Conservation (phyloP, 2,888 invertebrate species). For the Papilio elwesi region DNA sequence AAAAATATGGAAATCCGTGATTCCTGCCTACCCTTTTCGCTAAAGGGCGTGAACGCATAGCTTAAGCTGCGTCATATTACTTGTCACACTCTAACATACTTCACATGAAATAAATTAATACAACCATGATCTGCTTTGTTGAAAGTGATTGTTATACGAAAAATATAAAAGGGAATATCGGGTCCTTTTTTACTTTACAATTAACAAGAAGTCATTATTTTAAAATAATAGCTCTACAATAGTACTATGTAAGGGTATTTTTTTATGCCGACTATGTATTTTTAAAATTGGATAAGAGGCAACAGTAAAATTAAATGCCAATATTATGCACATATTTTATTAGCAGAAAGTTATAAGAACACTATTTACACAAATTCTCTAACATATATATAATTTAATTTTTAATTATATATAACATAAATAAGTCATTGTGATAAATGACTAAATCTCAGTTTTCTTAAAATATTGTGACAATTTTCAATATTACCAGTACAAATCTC, state of each 20-base stretch:
- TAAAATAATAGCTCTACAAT: neutral
- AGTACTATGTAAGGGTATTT: neutral
- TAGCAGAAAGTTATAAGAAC: neutral
- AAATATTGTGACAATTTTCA: constrained; percentile 77
- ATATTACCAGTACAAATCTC: constrained; percentile 82
- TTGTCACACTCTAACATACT: neutral
- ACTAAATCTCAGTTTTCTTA: constrained; percentile 71
- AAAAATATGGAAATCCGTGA: too few species aligned
- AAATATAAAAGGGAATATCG: constrained; percentile 3
- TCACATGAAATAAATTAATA: neutral
- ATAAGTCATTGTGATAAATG: constrained; percentile 57
- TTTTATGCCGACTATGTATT: neutral
- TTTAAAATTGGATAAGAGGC: neutral
- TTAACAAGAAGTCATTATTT: neutral
- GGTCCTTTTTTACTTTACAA: constrained; percentile 1
- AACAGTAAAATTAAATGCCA: neutral
- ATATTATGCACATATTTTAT: neutral
- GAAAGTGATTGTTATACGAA: neutral
- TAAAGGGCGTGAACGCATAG: too few species aligned
- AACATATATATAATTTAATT: too few species aligned
- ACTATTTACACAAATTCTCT: neutral
- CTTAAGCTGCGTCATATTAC: neutral
- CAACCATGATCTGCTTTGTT: neutral
- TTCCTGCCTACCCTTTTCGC: too few species aligned
- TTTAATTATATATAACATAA: too few species aligned